These are phyloP conservation scores for Pomacea maculata DNA, from an alignment of 1,140 invertebrate genomes.

Conservation along the genomic window DNA sequence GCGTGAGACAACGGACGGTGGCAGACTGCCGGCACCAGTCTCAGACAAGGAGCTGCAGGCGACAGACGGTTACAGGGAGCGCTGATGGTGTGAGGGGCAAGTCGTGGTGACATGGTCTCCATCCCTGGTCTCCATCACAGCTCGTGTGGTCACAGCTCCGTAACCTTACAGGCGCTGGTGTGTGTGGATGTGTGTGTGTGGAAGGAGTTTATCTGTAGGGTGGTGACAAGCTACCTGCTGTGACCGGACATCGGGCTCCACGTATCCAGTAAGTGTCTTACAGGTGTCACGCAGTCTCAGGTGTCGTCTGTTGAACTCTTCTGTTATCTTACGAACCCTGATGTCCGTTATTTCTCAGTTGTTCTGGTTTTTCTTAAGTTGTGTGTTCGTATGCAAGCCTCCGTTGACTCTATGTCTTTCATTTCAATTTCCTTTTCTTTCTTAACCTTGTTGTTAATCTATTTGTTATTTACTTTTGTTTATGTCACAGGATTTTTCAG, in stretches of 20 bases:
- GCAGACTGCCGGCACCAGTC: no score
- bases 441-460: no score
- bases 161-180: background rate
- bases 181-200: constrained; percentile 4
- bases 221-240: no score
- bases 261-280: no score
- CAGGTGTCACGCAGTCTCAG: no score
- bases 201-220: no score
- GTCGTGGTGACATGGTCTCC: background rate
- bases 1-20: no score
- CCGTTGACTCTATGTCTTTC: background rate
- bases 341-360: background rate
- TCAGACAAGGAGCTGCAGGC: no score
- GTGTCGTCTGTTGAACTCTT: background rate
- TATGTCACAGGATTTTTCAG: background rate
- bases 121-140: background rate
- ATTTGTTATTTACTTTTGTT: background rate
- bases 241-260: no score
- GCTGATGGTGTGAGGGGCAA: no score
- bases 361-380: background rate
- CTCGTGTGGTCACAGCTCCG: background rate
- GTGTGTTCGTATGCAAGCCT: background rate
- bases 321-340: background rate
- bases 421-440: background rate
- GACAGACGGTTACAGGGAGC: no score